Conservation (phyloP, 2,888 invertebrate species). For the Papilio elwesi region DNA sequence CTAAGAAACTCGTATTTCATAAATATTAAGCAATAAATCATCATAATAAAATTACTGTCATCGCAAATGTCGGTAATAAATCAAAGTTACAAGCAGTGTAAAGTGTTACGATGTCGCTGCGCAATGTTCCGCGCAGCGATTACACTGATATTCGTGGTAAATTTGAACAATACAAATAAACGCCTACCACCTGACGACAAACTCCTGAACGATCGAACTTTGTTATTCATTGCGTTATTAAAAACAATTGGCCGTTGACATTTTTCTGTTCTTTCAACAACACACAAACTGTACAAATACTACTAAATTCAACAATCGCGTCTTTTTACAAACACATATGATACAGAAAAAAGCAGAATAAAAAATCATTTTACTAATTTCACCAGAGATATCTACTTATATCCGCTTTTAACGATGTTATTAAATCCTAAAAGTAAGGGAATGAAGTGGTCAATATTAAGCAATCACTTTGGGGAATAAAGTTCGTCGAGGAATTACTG, state of each 20-base stretch:
- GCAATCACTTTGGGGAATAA: too few relatives aligned
- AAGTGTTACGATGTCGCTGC: constrained; percentile 50
- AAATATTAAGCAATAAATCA: constrained; percentile 29
- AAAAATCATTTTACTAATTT: too few relatives aligned
- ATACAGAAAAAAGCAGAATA: too few relatives aligned
- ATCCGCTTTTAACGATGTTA: too few relatives aligned
- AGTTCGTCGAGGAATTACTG: too few relatives aligned
- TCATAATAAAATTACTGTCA: constrained; percentile 23
- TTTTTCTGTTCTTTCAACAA: constrained; percentile 51
- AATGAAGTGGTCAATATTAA: too few relatives aligned
- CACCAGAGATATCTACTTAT: too few relatives aligned
- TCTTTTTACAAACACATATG: background rate
- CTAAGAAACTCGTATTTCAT: background rate
- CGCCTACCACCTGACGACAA: constrained; percentile 62
- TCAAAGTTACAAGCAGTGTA: constrained; percentile 8
- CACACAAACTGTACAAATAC: constrained; percentile 49
- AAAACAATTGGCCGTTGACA: constrained; percentile 58
- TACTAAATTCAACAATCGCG: background rate
- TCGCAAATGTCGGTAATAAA: constrained; percentile 8
- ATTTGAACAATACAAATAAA: constrained; percentile 78
- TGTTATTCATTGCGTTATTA: constrained; percentile 65
- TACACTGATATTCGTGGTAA: constrained; percentile 73
- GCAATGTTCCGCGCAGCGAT: constrained; percentile 68
- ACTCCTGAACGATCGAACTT: constrained; percentile 69
- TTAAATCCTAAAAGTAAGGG: too few relatives aligned